Evolutionary conservation across 2,888 invertebrate genomes (phyloP).

Genomic region (Tenthredo scrophulariae): DNA sequence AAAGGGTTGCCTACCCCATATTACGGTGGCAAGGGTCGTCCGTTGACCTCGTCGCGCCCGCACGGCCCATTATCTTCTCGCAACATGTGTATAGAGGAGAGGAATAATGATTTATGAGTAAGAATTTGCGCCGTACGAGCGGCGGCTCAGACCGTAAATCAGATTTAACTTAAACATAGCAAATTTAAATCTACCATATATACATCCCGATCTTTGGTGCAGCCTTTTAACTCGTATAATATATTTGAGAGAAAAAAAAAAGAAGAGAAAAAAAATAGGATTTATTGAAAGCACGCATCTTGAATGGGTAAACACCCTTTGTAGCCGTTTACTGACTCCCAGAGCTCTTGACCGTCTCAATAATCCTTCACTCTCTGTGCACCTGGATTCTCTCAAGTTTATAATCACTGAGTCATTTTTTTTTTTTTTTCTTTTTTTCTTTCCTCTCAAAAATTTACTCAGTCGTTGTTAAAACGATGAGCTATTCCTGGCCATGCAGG

Average conservation of each 20-base stretch:
- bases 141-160: conserved; percentile 69
- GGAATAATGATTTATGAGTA: conserved; percentile 75
- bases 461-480: neutral
- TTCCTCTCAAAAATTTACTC: neutral
- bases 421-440: neutral
- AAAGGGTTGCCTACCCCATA: conserved; percentile 61
- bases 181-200: conserved; percentile 64
- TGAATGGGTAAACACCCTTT: conserved; percentile 41
- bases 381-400: conserved; percentile 20
- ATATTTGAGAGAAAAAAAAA: neutral
- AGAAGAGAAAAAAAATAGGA: conserved; percentile 6
- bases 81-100: conserved; percentile 68
- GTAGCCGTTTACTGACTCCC: neutral
- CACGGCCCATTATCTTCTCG: conserved; percentile 72
- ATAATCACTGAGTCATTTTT: neutral
- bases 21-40: conserved; percentile 68
- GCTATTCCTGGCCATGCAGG: neutral
- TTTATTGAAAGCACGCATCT: conserved; percentile 38
- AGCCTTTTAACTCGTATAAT: conserved; percentile 38
- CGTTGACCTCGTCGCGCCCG: conserved; percentile 71
- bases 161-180: conserved; percentile 75
- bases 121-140: conserved; percentile 55
- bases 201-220: neutral
- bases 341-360: conserved; percentile 33
- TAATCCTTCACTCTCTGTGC: neutral